These are phyloP conservation scores for Gopherus flavomarginatus DNA, from an alignment of 2,113 vertebrate species.

Conservation along the genomic window DNA sequence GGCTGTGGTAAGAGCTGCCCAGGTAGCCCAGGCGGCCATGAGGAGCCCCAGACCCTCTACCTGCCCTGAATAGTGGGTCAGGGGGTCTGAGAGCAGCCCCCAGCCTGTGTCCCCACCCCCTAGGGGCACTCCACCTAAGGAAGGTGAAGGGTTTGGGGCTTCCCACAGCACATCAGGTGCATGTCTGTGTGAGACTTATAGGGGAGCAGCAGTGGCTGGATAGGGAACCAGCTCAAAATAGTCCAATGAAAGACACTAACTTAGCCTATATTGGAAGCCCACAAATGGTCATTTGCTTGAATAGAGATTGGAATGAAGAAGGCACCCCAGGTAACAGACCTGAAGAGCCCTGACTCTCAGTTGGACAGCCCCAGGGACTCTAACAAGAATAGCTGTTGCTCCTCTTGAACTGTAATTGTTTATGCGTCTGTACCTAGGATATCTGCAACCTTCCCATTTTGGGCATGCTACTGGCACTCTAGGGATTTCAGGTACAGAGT, in stretches of 20 bases:
- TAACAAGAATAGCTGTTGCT: neutral
- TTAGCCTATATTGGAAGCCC: neutral
- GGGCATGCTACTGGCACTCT: neutral
- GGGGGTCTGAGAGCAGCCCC: too few species aligned
- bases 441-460: neutral
- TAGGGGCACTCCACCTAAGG: too few species aligned
- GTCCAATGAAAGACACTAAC: neutral
- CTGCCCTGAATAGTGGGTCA: too few species aligned
- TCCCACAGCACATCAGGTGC: neutral
- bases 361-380: neutral
- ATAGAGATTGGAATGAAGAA: neutral
- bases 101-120: too few species aligned
- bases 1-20: too few species aligned
- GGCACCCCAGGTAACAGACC: neutral
- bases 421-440: neutral
- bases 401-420: neutral
- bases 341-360: neutral
- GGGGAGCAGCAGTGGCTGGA: neutral
- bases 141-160: too few species aligned
- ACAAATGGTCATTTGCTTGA: neutral
- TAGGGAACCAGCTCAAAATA: neutral
- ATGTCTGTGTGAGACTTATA: neutral
- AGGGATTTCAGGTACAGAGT: neutral
- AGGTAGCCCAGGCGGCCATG: too few species aligned
- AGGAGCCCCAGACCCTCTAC: too few species aligned